Conservation (phyloP, 2,113 vertebrate genomes). For the Gnathonemus longibarbis region DNA sequence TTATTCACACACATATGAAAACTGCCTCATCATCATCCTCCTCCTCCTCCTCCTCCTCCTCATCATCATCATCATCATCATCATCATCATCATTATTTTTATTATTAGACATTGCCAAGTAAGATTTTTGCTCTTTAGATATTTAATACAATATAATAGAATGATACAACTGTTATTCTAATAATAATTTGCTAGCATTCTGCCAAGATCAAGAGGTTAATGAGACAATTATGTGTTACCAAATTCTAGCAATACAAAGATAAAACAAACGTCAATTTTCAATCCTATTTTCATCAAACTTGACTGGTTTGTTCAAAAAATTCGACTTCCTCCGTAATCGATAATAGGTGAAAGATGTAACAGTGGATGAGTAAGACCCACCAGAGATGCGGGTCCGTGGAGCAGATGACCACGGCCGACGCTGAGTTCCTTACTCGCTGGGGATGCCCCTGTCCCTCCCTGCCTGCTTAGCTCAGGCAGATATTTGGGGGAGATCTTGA, state of each 20-base stretch:
- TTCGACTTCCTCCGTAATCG: neutral
- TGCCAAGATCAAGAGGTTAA: neutral
- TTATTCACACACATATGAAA: neutral
- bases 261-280: neutral
- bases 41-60: no score
- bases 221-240: neutral
- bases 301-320: neutral
- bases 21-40: neutral
- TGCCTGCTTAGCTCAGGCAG: neutral
- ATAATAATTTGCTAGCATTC: neutral
- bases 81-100: neutral
- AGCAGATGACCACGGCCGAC: neutral
- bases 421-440: neutral
- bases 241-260: neutral
- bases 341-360: neutral
- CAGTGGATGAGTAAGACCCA: constrained; percentile 22
- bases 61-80: neutral
- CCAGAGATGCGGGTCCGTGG: constrained; percentile 13
- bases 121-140: neutral
- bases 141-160: neutral
- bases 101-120: neutral
- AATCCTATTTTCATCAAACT: neutral
- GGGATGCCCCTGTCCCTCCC: neutral
- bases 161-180: neutral
- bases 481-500: neutral